A percentile compares a stretch with the other conserved stretches of the same genome.
Conservation (phyloP, 2,113 vertebrate genomes). For the Myrmecobius fasciatus region DNA sequence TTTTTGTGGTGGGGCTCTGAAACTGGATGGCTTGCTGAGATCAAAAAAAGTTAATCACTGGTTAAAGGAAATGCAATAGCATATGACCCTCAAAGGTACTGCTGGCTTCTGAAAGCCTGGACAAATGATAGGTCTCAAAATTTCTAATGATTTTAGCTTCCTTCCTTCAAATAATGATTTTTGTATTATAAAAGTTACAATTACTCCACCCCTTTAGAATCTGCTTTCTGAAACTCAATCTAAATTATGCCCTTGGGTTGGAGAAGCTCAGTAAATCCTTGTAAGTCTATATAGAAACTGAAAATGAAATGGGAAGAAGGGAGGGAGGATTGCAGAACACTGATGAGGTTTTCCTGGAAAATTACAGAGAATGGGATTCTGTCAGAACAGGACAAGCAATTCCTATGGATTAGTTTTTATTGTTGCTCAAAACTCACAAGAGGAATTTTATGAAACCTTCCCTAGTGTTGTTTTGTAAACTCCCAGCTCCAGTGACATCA, state of each 20-base stretch:
- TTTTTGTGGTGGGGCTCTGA: neutral
- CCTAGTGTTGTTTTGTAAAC: neutral
- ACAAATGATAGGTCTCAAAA: conserved; percentile 13
- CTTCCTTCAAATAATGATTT: conserved; percentile 46
- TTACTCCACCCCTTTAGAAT: conserved; percentile 2
- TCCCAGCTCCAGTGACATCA: conserved; percentile 44
- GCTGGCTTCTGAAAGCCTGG: neutral
- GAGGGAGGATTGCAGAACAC: conserved; percentile 10
- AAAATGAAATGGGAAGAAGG: conserved; percentile 16
- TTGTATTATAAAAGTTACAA: conserved; percentile 33
- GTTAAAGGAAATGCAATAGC: neutral
- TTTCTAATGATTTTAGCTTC: conserved; percentile 28
- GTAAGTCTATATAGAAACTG: conserved; percentile 41
- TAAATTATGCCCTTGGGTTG: conserved; percentile 37
- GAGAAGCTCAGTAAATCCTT: conserved; percentile 46
- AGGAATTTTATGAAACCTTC: neutral
- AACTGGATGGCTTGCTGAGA: neutral
- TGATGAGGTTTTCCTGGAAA: conserved; percentile 45
- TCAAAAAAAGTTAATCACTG: conserved; percentile 26
- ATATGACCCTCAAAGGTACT: conserved; percentile 14
- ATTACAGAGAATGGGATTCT: conserved; percentile 37
- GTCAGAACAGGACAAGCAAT: conserved; percentile 24
- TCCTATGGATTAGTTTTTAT: conserved; percentile 14
- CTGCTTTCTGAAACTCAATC: conserved; percentile 42
- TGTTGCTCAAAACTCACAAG: neutral